Percentiles rank a stretch among this genome's conserved stretches.
Conservation (phyloP, 2,113 vertebrate species). For the Python bivittatus region DNA sequence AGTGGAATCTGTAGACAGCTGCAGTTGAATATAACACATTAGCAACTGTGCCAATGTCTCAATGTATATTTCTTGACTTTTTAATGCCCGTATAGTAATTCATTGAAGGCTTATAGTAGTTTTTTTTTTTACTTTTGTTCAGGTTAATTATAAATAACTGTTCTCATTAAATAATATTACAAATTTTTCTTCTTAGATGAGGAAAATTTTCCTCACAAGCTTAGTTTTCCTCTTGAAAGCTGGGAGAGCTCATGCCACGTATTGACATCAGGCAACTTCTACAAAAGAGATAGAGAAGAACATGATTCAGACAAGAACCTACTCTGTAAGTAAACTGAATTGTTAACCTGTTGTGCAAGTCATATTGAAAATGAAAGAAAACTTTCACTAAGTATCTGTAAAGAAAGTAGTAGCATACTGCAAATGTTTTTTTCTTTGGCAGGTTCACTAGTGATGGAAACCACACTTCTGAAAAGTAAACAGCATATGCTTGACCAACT, state of each 20-base stretch:
- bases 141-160: not conserved
- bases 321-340: constrained; percentile 53
- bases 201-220: fast-evolving
- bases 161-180: not conserved
- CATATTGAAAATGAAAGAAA: not conserved
- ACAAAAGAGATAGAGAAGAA: constrained; percentile 53
- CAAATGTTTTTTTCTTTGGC: constrained; percentile 17
- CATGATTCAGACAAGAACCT: constrained; percentile 11
- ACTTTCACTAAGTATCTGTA: not conserved
- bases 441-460: constrained; percentile 67
- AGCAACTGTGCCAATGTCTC: not conserved
- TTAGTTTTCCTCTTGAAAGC: fast-evolving
- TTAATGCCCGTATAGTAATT: not conserved
- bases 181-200: not conserved
- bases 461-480: constrained; percentile 65
- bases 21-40: not conserved
- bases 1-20: not conserved
- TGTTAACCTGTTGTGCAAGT: constrained; percentile 69
- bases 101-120: not conserved
- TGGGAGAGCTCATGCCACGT: constrained; percentile 18
- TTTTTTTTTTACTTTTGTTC: not conserved
- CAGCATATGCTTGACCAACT: constrained; percentile 74
- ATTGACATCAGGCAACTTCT: constrained; percentile 32
- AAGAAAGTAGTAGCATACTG: not conserved
- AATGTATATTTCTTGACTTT: not conserved